These are phyloP conservation scores for Eupeodes luniger DNA, from an alignment of 2,888 invertebrate species.

Conservation along the genomic window DNA sequence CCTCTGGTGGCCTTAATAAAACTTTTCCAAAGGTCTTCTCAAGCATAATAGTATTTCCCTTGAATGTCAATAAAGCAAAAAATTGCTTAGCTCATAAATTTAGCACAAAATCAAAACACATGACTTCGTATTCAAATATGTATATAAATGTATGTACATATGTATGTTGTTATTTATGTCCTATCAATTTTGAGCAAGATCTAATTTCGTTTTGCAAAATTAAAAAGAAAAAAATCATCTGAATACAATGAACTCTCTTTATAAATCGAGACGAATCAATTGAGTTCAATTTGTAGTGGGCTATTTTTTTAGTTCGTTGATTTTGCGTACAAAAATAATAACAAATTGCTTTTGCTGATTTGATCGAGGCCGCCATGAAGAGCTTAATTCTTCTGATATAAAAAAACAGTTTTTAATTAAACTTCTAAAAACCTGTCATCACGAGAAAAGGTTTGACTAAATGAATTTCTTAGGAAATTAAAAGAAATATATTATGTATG, in stretches of 20 bases:
- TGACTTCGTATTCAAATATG: background rate
- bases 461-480: background rate
- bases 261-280: slow-evolving; percentile 66
- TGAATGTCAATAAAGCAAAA: slow-evolving; percentile 62
- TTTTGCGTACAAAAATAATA: background rate
- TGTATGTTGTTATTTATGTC: background rate
- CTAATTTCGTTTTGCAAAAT: slow-evolving; percentile 13
- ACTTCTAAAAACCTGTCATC: background rate
- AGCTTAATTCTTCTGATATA: background rate
- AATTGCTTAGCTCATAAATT: slow-evolving; percentile 43
- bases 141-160: background rate
- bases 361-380: background rate
- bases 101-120: slow-evolving; percentile 46
- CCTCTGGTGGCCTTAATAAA: background rate
- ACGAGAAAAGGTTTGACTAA: background rate
- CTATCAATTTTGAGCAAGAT: slow-evolving; percentile 36
- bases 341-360: background rate
- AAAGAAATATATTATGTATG: background rate
- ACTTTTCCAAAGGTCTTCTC: background rate
- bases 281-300: slow-evolving; percentile 66
- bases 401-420: background rate
- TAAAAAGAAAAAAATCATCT: slow-evolving; percentile 28
- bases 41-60: slow-evolving; percentile 32
- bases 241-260: slow-evolving; percentile 62
- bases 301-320: slow-evolving; percentile 39